Conservation (phyloP, 2,797 vertebrate genomes). For the Ammospiza maritima region DNA sequence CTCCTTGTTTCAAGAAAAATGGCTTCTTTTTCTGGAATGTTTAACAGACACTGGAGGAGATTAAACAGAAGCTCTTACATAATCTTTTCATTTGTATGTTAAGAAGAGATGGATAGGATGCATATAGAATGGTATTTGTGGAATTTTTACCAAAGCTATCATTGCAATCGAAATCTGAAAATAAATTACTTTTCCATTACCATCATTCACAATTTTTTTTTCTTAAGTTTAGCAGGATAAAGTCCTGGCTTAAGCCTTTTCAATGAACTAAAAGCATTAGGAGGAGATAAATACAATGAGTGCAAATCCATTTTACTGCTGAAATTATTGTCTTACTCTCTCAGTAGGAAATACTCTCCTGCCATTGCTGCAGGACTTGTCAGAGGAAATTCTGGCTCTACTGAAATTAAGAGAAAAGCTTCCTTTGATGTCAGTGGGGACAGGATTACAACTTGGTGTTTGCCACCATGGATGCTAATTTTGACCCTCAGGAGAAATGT, state of each 20-base stretch:
- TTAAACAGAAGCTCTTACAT: constrained; percentile 62
- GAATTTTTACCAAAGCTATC: constrained; percentile 16
- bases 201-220: not conserved
- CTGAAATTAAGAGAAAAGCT: not conserved
- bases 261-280: constrained; percentile 38
- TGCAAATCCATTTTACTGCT: constrained; percentile 33
- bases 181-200: constrained; percentile 20
- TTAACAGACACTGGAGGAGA: constrained; percentile 58
- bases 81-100: constrained; percentile 72
- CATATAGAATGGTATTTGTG: constrained; percentile 37
- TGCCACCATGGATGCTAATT: constrained; percentile 21
- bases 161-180: constrained; percentile 5
- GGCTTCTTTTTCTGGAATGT: constrained; percentile 49
- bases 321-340: not conserved
- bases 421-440: not conserved
- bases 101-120: constrained; percentile 32
- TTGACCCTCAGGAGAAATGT: constrained; percentile 22
- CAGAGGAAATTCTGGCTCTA: not conserved
- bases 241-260: not conserved
- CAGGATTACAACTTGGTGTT: not conserved
- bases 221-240: not conserved
- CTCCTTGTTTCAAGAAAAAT: constrained; percentile 64
- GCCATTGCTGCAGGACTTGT: not conserved
- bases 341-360: constrained; percentile 6
- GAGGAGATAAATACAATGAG: constrained; percentile 24